These are phyloP conservation scores for Drosophila crucigera DNA, from an alignment of 2,888 invertebrate species.

Conservation along the genomic window DNA sequence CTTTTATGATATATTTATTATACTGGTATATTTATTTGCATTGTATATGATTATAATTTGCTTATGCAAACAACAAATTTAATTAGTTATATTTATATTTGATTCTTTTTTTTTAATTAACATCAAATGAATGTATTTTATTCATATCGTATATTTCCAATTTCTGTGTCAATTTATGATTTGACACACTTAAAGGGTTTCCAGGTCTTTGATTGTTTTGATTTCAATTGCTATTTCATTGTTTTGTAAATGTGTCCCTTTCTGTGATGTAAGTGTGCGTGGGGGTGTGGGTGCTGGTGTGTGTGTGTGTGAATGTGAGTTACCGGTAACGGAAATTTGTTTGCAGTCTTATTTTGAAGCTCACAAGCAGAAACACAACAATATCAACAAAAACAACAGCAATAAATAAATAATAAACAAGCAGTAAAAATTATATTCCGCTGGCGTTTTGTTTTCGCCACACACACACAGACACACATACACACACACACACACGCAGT, in stretches of 20 bases:
- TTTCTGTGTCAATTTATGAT: not conserved
- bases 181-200: conserved; percentile 11
- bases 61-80: not conserved
- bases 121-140: not conserved
- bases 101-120: not conserved
- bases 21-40: not conserved
- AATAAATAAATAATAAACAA: conserved; percentile 48
- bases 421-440: conserved; percentile 55
- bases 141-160: not conserved
- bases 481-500: conserved; percentile 1
- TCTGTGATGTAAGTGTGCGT: conserved; percentile 2
- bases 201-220: not conserved
- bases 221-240: conserved; percentile 40
- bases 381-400: conserved; percentile 20
- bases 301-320: conserved; percentile 28
- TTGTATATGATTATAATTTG: not conserved
- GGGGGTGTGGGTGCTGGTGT: conserved; percentile 5
- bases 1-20: not conserved
- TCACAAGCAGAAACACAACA: conserved; percentile 40
- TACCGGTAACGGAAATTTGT: conserved; percentile 65
- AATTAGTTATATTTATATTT: not conserved
- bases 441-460: conserved; percentile 37
- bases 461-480: conserved; percentile 14
- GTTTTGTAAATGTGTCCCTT: conserved; percentile 33
- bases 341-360: conserved; percentile 63